Conservation (phyloP, 35 echinoderm and acorn worm species). For the Patiria miniata region DNA sequence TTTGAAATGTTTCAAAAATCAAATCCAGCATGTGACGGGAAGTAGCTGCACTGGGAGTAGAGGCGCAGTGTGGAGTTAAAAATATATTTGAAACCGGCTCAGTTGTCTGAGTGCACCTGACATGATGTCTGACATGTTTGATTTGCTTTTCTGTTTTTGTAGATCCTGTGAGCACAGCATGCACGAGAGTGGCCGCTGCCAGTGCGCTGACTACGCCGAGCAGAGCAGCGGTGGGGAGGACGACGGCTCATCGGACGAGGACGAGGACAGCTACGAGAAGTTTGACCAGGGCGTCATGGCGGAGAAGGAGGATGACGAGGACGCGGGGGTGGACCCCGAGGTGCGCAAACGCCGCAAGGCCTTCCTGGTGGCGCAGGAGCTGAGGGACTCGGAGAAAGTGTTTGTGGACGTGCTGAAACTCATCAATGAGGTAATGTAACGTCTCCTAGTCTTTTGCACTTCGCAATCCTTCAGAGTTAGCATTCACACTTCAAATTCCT, state of each 20-base stretch:
- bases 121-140: neutral
- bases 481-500: too few species aligned
- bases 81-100: too few species aligned
- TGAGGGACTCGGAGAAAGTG: constrained; percentile 80
- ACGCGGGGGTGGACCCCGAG: neutral
- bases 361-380: constrained; percentile 82
- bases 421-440: constrained; percentile 68
- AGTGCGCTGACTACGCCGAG: constrained; percentile 41
- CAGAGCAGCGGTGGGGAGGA: constrained; percentile 49
- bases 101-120: too few species aligned
- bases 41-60: too few species aligned
- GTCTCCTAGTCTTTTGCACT: neutral
- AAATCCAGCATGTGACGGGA: too few species aligned
- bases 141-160: neutral
- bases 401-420: constrained; percentile 91
- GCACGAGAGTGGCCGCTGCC: constrained; percentile 37
- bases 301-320: neutral
- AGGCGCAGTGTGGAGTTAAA: too few species aligned
- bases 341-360: constrained; percentile 66
- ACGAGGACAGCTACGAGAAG: constrained; percentile 36
- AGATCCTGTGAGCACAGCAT: constrained; percentile 43
- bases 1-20: too few species aligned
- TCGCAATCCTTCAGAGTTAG: neutral
- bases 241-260: constrained; percentile 30
- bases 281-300: constrained; percentile 11